These are phyloP conservation scores for Hydrozoanthus tunicans DNA, from an alignment of 64 coral and sea anemone genomes.

Conservation along the genomic window DNA sequence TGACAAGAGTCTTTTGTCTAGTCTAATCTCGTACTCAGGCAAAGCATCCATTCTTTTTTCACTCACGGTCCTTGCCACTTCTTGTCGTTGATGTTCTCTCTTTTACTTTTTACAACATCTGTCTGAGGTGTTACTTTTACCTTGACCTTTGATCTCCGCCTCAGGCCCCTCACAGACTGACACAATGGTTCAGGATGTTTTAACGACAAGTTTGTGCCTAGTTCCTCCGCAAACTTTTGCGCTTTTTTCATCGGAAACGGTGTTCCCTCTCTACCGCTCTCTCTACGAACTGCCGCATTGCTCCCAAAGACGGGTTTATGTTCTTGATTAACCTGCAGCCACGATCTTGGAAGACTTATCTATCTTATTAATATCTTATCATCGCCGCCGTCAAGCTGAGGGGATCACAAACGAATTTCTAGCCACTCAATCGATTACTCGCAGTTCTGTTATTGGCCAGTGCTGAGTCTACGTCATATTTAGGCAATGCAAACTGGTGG, in stretches of 20 bases:
- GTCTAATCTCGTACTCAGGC: neutral
- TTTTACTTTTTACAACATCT: slow-evolving; percentile 13
- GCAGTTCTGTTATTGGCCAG: neutral
- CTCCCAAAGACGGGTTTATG: neutral
- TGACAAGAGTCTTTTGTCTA: neutral
- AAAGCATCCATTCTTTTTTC: neutral
- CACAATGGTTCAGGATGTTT: slow-evolving; percentile 10
- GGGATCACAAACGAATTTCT: neutral
- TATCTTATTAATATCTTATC: neutral
- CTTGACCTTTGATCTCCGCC: neutral
- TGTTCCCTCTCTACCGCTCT: neutral
- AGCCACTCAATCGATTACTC: neutral
- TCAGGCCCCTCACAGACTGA: neutral
- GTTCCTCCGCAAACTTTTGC: slow-evolving; percentile 35
- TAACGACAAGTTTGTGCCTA: neutral
- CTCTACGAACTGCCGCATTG: neutral
- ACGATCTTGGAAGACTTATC: neutral
- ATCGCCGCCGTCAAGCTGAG: neutral
- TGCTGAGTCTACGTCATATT: neutral
- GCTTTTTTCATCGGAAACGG: neutral
- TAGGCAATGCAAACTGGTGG: neutral
- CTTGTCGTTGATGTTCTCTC: slow-evolving; percentile 12
- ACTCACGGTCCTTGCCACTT: neutral
- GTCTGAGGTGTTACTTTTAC: slow-evolving; percentile 14
- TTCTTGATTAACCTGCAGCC: neutral